Evolutionary conservation across 2,113 vertebrate genomes (phyloP), one percentile per base, ranked within the genome.

Genomic region (Sorex araneus): DNA sequence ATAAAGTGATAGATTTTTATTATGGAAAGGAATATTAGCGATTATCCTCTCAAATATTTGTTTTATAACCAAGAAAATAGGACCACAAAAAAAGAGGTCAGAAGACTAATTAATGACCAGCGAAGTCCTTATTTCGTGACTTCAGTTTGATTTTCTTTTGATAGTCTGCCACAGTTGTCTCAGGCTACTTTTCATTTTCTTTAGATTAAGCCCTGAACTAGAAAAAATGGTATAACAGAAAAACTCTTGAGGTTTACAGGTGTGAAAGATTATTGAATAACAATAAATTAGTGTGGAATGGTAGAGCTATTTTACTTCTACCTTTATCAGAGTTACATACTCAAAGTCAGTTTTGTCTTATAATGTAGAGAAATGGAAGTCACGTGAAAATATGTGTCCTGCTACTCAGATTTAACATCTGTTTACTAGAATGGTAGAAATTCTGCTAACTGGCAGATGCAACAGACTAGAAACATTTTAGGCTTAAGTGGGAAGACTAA

Each of bases 1-100:
- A 85, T 71, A 71, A 64, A 69, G 43, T 87, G 82, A 30, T 76
- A 87, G 69, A 36, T 8, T 63, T 84, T 47, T 73, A 6, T 73
- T 84, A 43, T 47, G 64, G 32, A 92, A 83, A 60, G 63, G 30
- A 86, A 60, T 8, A 50, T 89, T 32, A 73, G 73, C 60, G 87
- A 75, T 81, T 94, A 30, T 84, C 3, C 34, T 93, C n/a, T 92
- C 32, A 73, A 32, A 80, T 94, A 79, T 13, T 90, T 54, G 18
- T 76, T 94, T 93, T 43, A 43, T 78, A 93, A 84, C 28, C 25
- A 47, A 45, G 70, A 87, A 93, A 89, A 28, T 87, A 90, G 92
- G 76, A 80, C 34, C 73, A 43, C 21, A 40, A 82, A 80, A 66
- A 83, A 92, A 81, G 77, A 77, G 67, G 36, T 66, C n/a, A 63